Evolutionary conservation across 2,797 vertebrate genomes (phyloP).

Genomic region (Pangasius larnaudii): DNA sequence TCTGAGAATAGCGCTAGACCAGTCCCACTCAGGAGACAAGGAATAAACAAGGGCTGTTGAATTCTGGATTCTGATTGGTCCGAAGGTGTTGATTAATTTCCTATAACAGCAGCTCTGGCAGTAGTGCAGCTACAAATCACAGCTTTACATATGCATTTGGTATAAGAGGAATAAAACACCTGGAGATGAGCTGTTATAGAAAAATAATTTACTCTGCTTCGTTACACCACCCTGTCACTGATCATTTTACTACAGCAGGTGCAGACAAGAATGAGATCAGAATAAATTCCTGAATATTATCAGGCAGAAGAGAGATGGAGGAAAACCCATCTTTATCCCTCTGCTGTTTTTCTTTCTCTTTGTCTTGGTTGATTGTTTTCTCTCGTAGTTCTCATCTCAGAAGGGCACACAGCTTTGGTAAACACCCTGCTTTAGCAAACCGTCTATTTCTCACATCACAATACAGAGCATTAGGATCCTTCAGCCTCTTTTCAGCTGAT

Average conservation of each 20-base stretch:
- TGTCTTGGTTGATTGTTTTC: background rate
- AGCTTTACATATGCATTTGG: background rate
- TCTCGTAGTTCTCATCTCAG: background rate
- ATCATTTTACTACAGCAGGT: background rate
- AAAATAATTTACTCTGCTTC: background rate
- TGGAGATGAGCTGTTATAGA: background rate
- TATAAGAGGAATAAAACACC: background rate
- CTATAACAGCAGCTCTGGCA: background rate
- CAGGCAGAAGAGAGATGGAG: background rate
- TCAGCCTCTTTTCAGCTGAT: constrained; percentile 19
- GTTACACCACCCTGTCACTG: background rate
- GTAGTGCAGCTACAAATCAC: background rate
- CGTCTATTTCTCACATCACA: constrained; percentile 2
- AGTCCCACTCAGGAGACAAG: background rate
- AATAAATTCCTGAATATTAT: background rate
- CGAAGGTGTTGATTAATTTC: background rate
- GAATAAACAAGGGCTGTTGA: background rate
- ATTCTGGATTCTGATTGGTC: background rate
- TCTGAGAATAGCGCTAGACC: background rate
- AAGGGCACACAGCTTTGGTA: background rate
- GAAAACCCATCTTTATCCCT: background rate
- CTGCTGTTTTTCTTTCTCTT: background rate
- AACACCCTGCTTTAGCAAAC: constrained; percentile 19
- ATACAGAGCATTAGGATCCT: background rate
- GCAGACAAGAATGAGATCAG: background rate